Evolutionary conservation across 2,888 invertebrate genomes (phyloP).

Genomic region (Hypercompe scribonia): DNA sequence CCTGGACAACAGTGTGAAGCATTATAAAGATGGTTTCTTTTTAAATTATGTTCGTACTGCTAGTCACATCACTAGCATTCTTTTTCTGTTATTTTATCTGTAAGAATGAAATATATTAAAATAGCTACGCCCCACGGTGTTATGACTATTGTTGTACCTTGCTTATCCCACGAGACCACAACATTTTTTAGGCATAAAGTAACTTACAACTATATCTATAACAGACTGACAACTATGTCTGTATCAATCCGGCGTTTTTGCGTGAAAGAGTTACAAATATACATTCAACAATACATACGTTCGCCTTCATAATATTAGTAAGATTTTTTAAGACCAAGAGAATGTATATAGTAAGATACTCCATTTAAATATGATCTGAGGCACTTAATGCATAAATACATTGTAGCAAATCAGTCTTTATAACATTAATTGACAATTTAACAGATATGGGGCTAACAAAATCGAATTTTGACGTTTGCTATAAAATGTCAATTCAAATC

Average conservation of each 20-base stretch:
- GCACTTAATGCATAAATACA: background rate
- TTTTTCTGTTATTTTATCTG: background rate
- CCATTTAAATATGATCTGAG: background rate
- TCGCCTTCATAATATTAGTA: no score
- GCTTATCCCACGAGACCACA: no score
- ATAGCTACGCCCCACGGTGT: no score
- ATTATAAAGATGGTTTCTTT: background rate
- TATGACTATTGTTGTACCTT: no score
- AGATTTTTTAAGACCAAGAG: no score
- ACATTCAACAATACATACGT: no score
- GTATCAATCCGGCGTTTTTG: no score
- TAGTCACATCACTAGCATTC: background rate
- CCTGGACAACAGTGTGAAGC: background rate
- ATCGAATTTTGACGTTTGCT: constrained; percentile 7
- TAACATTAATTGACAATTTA: background rate
- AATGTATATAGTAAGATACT: no score
- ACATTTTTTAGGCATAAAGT: no score
- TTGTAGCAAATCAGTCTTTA: background rate
- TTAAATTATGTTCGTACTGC: background rate
- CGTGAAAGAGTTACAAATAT: no score
- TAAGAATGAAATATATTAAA: background rate
- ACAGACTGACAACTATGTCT: no score
- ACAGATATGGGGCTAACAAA: background rate
- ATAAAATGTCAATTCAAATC: constrained; percentile 1
- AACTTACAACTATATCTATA: no score